phyloP scores from a whole-genome alignment of 1,140 invertebrate genomes.

The Drosophila biarmipes region DNA sequence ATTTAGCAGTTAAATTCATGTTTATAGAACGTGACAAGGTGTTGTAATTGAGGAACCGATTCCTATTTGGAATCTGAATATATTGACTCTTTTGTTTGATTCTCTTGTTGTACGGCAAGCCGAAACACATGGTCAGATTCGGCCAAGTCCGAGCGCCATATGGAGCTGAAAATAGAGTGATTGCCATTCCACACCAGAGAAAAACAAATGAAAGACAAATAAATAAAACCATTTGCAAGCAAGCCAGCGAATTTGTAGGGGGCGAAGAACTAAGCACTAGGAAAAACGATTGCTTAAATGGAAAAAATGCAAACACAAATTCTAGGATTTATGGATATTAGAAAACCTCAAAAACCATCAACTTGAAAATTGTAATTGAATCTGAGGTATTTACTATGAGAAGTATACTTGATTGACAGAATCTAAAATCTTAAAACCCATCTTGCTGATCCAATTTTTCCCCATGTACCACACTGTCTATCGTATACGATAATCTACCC shows the following conservation, averaged over 20 bases:
- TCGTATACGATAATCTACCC: constrained; percentile 22
- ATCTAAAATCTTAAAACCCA: neutral
- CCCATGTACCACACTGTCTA: constrained; percentile 5
- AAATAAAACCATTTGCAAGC: constrained; percentile 39
- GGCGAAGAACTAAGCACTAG: constrained; percentile 18
- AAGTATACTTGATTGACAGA: neutral
- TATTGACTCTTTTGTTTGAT: constrained; percentile 15
- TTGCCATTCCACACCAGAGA: constrained; percentile 38
- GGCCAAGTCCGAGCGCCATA: constrained; percentile 19
- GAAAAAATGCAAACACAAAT: neutral
- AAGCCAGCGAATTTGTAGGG: constrained; percentile 24
- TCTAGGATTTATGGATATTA: too few species aligned
- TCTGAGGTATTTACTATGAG: neutral
- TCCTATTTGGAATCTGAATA: neutral
- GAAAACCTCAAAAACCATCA: too few species aligned
- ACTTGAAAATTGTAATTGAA: neutral
- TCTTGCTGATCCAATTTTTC: neutral
- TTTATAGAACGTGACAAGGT: constrained; percentile 21
- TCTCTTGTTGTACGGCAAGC: constrained; percentile 8
- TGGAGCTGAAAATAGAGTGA: constrained; percentile 53
- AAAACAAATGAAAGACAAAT: constrained; percentile 46
- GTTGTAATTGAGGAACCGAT: constrained; percentile 1
- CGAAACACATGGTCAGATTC: constrained; percentile 7
- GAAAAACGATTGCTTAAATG: neutral
- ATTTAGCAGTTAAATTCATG: constrained; percentile 3